phyloP scores from a whole-genome alignment of 2,113 vertebrate species.

The Oryzias celebensis region DNA sequence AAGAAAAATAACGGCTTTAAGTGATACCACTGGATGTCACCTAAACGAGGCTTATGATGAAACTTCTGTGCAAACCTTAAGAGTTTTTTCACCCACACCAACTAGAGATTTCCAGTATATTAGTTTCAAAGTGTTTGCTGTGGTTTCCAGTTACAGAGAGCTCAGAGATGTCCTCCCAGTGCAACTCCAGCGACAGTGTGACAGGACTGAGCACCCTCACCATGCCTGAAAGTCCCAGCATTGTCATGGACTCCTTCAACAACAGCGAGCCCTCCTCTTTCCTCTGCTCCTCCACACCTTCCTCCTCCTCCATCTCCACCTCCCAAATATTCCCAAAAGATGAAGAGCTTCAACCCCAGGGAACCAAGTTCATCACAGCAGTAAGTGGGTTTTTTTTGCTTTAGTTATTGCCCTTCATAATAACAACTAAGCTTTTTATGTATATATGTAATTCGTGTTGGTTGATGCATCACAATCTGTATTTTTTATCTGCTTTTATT shows the following conservation, averaged over 20 bases:
- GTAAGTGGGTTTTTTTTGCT: constrained; percentile 62
- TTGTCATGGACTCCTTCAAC: constrained; percentile 64
- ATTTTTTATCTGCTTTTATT: too few relatives aligned
- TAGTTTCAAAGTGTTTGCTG: neutral
- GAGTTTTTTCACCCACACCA: neutral
- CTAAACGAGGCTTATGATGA: neutral
- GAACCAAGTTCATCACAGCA: constrained; percentile 74
- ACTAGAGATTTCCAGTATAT: neutral
- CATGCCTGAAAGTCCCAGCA: constrained; percentile 37
- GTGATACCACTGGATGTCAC: constrained; percentile 36
- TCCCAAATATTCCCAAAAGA: constrained; percentile 69
- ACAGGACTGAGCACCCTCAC: constrained; percentile 58
- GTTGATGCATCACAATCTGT: too few relatives aligned
- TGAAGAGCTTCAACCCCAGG: constrained; percentile 57
- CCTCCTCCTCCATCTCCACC: constrained; percentile 51
- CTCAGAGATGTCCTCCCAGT: constrained; percentile 78
- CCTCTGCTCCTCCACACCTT: constrained; percentile 56
- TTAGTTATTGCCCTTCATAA: neutral
- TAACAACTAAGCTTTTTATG: too few relatives aligned
- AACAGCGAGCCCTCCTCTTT: constrained; percentile 57
- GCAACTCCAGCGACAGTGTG: constrained; percentile 74
- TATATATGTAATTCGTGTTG: too few relatives aligned
- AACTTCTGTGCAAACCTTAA: neutral
- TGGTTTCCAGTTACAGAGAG: constrained; percentile 70
- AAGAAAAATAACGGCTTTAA: neutral